Conservation (phyloP, 2,797 vertebrate species). For the Hyperoplus lanceolatus region DNA sequence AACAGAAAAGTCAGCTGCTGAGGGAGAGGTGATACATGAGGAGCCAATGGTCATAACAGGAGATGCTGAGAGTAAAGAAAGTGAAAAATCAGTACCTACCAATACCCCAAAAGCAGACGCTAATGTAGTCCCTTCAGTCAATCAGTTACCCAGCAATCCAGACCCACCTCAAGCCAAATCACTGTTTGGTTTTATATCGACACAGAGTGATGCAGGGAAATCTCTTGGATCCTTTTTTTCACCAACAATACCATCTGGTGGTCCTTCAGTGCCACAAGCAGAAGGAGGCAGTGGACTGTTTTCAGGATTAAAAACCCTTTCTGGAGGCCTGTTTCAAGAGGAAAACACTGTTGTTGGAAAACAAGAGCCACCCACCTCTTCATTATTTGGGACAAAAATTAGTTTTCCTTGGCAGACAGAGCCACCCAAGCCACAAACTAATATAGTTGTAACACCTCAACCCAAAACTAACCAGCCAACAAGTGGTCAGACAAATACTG, state of each 20-base stretch:
- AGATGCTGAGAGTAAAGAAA: constrained; percentile 61
- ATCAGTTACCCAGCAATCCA: constrained; percentile 56
- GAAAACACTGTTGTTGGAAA: constrained; percentile 78
- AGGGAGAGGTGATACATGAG: constrained; percentile 66
- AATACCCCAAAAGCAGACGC: constrained; percentile 16
- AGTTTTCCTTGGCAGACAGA: constrained; percentile 88
- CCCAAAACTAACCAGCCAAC: constrained; percentile 72
- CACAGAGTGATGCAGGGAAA: constrained; percentile 84
- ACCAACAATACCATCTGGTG: constrained; percentile 74
- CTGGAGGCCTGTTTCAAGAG: constrained; percentile 90
- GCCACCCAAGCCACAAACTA: constrained; percentile 70
- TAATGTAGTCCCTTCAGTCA: constrained; percentile 23
- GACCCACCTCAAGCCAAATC: constrained; percentile 76
- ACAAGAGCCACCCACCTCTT: constrained; percentile 74
- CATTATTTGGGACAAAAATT: constrained; percentile 89
- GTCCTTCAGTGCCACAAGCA: constrained; percentile 75
- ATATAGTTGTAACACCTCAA: constrained; percentile 75
- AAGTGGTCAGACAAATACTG: constrained; percentile 56
- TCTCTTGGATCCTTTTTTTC: constrained; percentile 91
- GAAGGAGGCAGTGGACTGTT: constrained; percentile 84
- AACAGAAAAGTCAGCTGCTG: constrained; percentile 44
- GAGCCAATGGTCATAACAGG: constrained; percentile 67
- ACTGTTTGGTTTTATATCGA: constrained; percentile 86
- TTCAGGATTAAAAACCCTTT: constrained; percentile 91
- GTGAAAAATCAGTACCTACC: constrained; percentile 59